Percentiles rank a stretch among this genome's conserved stretches.
Evolutionary conservation across 2,113 vertebrate species (phyloP).

Genomic region (Esox niger): DNA sequence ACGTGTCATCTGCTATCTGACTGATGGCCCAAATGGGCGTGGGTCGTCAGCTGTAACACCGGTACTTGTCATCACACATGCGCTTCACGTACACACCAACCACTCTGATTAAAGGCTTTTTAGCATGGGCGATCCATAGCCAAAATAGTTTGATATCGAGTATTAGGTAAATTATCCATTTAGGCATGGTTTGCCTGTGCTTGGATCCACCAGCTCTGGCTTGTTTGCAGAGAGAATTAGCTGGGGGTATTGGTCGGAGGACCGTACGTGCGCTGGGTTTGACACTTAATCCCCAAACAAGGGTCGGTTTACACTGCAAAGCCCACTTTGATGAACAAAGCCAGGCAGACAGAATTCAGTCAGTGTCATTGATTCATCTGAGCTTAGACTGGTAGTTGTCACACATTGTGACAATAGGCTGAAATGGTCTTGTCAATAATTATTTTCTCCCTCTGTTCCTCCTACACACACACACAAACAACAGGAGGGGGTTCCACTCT

Average conservation of each 20-base stretch:
- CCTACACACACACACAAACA: constrained; percentile 4
- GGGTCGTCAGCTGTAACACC: constrained; percentile 35
- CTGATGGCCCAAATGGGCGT: constrained; percentile 34
- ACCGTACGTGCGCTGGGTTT: constrained; percentile 51
- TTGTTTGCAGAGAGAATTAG: constrained; percentile 61
- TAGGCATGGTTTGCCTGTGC: constrained; percentile 8
- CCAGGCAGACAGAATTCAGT: constrained; percentile 43
- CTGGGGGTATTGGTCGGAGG: constrained; percentile 43
- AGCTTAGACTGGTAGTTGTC: constrained; percentile 56
- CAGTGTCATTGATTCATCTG: constrained; percentile 61
- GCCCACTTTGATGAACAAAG: constrained; percentile 66
- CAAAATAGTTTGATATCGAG: constrained; percentile 10
- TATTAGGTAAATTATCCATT: constrained; percentile 19
- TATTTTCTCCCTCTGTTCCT: constrained; percentile 41
- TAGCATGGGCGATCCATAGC: neutral
- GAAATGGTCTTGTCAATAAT: constrained; percentile 69
- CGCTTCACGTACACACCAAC: constrained; percentile 19
- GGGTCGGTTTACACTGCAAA: constrained; percentile 58
- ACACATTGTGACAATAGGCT: constrained; percentile 52
- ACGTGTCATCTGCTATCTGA: neutral
- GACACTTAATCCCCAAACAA: constrained; percentile 60
- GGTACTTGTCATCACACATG: constrained; percentile 7
- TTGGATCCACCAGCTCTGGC: constrained; percentile 32
- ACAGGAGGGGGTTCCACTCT: constrained; percentile 42
- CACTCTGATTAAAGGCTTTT: constrained; percentile 15